Percentiles rank a stretch among this genome's conserved stretches.
These are phyloP conservation scores for Barbus barbus DNA, from an alignment of 2,113 vertebrate species.

Conservation along the genomic window DNA sequence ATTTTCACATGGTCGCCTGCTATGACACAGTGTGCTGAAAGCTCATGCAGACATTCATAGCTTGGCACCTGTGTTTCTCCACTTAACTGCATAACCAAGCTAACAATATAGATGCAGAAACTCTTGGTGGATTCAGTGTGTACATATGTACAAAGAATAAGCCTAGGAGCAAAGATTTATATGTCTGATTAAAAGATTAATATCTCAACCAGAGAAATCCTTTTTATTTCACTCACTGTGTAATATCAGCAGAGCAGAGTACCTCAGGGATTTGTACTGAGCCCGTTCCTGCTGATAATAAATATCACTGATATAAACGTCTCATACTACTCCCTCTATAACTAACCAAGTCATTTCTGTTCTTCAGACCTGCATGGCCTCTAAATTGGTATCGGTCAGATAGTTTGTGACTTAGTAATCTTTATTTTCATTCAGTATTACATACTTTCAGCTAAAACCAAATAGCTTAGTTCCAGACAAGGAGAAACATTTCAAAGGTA, in stretches of 20 bases:
- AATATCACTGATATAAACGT: not conserved
- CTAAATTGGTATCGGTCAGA: not conserved
- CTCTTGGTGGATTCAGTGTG: too few relatives aligned
- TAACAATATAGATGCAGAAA: not conserved
- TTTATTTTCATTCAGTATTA: too few relatives aligned
- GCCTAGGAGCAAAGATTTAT: not conserved
- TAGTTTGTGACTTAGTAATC: not conserved
- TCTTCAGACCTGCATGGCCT: not conserved
- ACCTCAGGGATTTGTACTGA: not conserved
- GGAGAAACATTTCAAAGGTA: not conserved
- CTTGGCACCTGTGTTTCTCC: not conserved
- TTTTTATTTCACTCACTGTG: not conserved
- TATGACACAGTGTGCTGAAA: not conserved
- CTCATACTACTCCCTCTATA: not conserved
- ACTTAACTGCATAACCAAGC: not conserved
- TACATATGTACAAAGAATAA: not conserved
- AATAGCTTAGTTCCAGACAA: not conserved
- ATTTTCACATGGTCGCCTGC: not conserved
- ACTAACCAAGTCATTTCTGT: not conserved
- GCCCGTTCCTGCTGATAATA: not conserved
- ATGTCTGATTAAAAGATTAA: not conserved
- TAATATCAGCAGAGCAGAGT: not conserved
- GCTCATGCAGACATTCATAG: not conserved
- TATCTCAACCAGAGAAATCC: not conserved
- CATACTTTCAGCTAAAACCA: not conserved